phyloP scores from a whole-genome alignment of 2,113 vertebrate species.

The Tinamus guttatus region DNA sequence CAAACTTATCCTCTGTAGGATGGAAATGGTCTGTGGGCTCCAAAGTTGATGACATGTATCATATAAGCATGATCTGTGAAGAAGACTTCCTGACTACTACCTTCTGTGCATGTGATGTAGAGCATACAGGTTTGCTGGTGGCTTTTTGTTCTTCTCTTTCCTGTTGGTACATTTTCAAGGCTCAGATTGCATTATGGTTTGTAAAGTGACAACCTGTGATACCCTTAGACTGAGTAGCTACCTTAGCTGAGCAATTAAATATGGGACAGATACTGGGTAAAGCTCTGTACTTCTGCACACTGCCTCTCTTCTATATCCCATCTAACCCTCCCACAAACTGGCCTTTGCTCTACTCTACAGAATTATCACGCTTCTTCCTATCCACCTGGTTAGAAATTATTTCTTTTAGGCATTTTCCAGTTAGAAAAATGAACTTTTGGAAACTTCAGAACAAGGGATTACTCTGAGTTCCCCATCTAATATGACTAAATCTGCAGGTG shows the following conservation, averaged over 20 bases:
- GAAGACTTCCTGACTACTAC: conserved; percentile 88
- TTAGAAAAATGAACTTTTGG: background rate
- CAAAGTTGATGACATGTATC: conserved; percentile 14
- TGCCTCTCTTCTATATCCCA: background rate
- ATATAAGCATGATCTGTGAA: conserved; percentile 83
- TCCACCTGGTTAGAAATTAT: background rate
- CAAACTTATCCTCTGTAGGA: background rate
- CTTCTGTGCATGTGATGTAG: conserved; percentile 85
- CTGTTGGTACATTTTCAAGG: background rate
- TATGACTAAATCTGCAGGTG: background rate
- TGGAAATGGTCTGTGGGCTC: background rate
- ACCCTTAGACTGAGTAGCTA: background rate
- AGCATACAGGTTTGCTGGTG: conserved; percentile 81
- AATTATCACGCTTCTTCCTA: rapidly evolving
- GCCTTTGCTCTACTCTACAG: background rate
- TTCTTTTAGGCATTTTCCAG: background rate
- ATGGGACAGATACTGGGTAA: background rate
- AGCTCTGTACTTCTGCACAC: background rate
- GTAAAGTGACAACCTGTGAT: rapidly evolving
- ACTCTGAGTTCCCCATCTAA: background rate
- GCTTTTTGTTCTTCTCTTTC: background rate
- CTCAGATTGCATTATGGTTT: rapidly evolving
- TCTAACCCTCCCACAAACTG: rapidly evolving
- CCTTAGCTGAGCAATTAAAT: background rate
- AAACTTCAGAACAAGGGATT: background rate